Conservation (phyloP, 2,113 vertebrate species). For the Malaclemys terrapin region DNA sequence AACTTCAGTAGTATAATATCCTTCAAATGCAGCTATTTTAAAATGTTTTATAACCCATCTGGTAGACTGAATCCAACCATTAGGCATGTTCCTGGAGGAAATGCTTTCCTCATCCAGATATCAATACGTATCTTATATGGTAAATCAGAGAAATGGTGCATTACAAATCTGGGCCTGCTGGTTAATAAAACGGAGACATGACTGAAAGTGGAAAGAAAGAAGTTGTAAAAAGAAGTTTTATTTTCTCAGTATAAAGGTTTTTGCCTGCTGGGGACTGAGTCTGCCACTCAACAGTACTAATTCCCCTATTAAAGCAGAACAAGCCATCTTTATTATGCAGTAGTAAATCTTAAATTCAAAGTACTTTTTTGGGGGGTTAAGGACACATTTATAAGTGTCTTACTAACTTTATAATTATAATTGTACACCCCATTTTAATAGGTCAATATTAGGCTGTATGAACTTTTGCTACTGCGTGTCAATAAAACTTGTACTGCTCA, state of each 20-base stretch:
- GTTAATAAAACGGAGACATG: constrained; percentile 62
- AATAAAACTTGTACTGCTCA: background rate
- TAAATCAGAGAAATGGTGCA: constrained; percentile 48
- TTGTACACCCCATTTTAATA: background rate
- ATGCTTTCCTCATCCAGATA: constrained; percentile 70
- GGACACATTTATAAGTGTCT: background rate
- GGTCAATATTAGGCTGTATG: background rate
- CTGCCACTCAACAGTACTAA: constrained; percentile 23
- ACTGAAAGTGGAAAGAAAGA: constrained; percentile 58
- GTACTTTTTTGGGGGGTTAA: background rate
- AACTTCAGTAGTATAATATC: constrained; percentile 57
- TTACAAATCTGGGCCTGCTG: constrained; percentile 59
- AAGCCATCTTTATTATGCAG: background rate
- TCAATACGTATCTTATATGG: constrained; percentile 64
- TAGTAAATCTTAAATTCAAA: constrained; percentile 10
- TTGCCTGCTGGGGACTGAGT: constrained; percentile 37
- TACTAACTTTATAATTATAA: background rate
- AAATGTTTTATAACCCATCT: constrained; percentile 80
- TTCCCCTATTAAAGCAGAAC: background rate
- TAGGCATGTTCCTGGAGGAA: constrained; percentile 65
- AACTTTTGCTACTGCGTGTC: background rate
- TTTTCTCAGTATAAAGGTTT: constrained; percentile 47
- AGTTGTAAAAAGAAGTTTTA: constrained; percentile 36
- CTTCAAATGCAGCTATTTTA: constrained; percentile 73
- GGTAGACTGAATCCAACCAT: constrained; percentile 65